These are phyloP conservation scores for Trinorchestia longiramus DNA, from an alignment of 1,140 invertebrate genomes.

Conservation along the genomic window DNA sequence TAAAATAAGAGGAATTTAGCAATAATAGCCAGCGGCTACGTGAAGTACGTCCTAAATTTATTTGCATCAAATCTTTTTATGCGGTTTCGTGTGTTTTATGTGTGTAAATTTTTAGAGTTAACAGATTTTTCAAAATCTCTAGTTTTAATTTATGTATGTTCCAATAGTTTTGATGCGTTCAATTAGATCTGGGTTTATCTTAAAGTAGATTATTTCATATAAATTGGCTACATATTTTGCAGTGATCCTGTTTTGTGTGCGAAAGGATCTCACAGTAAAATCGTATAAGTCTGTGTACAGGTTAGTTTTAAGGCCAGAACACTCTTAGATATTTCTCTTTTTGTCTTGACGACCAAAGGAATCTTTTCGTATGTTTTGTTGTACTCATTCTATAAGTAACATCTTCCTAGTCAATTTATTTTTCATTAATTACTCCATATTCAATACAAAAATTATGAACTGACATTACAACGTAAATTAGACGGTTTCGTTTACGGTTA, in stretches of 20 bases:
- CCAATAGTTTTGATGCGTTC: background rate
- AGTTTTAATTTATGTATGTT: background rate
- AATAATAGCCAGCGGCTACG: too few relatives aligned
- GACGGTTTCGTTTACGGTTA: background rate
- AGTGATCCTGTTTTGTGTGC: background rate
- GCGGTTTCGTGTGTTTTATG: too few relatives aligned
- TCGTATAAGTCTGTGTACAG: background rate
- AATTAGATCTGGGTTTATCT: background rate
- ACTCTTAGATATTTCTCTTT: background rate
- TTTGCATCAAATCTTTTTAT: too few relatives aligned
- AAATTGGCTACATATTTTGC: background rate
- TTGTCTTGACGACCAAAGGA: slow-evolving; percentile 41
- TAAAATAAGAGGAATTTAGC: too few relatives aligned
- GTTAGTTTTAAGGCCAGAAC: background rate
- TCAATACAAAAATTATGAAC: background rate
- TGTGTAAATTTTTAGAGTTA: background rate
- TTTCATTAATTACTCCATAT: background rate
- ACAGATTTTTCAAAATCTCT: background rate
- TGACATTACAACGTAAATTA: background rate
- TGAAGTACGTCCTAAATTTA: too few relatives aligned
- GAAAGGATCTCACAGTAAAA: background rate
- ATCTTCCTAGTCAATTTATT: slow-evolving; percentile 26
- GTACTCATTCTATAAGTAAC: slow-evolving; percentile 33
- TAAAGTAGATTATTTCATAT: background rate
- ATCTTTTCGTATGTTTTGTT: slow-evolving; percentile 4